Conservation (phyloP, 2,113 vertebrate species). For the Loxodonta africana region DNA sequence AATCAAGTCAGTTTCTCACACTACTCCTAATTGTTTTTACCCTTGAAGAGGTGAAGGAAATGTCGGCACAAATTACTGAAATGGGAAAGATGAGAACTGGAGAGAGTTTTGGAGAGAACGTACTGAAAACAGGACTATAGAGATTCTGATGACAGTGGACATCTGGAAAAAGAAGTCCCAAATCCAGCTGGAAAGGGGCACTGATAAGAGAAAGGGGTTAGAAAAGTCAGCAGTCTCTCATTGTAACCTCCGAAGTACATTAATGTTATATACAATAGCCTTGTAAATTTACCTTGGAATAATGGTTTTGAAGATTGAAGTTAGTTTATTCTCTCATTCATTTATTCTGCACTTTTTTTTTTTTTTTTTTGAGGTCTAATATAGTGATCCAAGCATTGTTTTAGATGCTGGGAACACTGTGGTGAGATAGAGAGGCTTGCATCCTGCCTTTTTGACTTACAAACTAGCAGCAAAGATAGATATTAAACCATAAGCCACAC, state of each 20-base stretch:
- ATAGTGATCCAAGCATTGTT: not conserved
- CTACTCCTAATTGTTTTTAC: not conserved
- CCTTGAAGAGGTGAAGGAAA: slow-evolving; percentile 32
- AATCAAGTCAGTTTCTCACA: too few species aligned
- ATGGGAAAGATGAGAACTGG: not conserved
- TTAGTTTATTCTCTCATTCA: not conserved
- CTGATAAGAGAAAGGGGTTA: not conserved
- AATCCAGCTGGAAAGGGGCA: not conserved
- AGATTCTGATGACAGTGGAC: not conserved
- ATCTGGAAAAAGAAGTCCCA: not conserved
- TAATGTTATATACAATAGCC: too few species aligned
- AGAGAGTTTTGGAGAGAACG: not conserved
- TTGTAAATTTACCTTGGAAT: not conserved
- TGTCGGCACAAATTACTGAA: not conserved
- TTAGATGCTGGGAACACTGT: not conserved
- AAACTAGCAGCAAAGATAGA: not conserved
- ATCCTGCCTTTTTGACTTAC: not conserved
- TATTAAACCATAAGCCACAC: not conserved
- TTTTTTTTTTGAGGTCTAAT: not conserved
- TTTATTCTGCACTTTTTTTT: not conserved
- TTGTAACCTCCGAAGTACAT: not conserved
- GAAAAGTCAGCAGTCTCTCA: not conserved
- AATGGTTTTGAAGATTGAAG: not conserved
- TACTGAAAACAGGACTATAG: not conserved
- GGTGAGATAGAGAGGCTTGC: not conserved